Evolutionary conservation across 2,113 vertebrate species (phyloP), one percentile per base, ranked within the genome.

Genomic region (Sylvietta virens): DNA sequence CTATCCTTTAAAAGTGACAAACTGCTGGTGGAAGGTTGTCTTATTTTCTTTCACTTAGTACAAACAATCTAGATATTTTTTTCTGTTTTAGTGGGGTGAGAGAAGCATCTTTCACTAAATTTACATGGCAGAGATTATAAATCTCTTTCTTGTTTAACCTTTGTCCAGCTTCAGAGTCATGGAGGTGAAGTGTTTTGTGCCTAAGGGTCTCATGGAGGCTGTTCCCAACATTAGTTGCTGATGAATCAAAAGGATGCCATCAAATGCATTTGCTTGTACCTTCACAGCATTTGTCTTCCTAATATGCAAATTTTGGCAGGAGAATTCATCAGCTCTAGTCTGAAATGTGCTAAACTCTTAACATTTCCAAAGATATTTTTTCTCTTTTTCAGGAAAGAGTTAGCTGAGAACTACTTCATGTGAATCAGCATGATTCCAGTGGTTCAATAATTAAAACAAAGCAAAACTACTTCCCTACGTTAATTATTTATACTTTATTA

Each of bases 401-500:
- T 42, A 76, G n/a, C 57, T 3, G 0, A 84, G 60, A 79, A 45
- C 31, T 44, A n/a, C 20, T 26, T 79, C 1, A 20, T 51, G 40
- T 60, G 86, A 86, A 86, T 92, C 61, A 92, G 28, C 1, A 2
- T 6, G 18, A 77, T 78, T 89, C 26, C 45, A 48, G 9, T 44
- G 17, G 66, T 51, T 88, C n/a, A 30, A 31, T 74, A 94, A 86
- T 72, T 93, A 91, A 87, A 91, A 86, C 44, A 89, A 91, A 88
- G 30, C 0, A 10, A 81, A 66, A 19, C 33, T 89, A 69, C 65
- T 86, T 84, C 48, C 35, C 26, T 60, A 9, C 37, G 16, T 71
- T 71, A 93, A 77, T 86, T 91, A 92, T 92, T 89, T 94, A 60
- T 92, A 51, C 13, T 40, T 48, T 74, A 37, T 81, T 91, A 79